Base-by-base conservation (phyloP, 2,797 vertebrate genomes). In the Brotula barbata region DNA sequence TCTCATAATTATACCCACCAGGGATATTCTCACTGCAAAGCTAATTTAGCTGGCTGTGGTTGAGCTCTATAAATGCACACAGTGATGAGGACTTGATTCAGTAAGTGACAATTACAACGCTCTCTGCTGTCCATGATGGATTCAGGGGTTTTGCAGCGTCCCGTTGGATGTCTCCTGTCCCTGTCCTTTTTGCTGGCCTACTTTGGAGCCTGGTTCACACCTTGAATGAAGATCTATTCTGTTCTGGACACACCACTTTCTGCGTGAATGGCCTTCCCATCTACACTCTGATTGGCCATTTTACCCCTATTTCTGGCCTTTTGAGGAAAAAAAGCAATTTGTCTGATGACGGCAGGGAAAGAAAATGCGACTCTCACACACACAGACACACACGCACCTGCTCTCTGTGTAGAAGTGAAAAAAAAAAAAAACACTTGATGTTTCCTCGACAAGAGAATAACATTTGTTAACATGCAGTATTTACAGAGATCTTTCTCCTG, bases 101-200 rank as follows among this genome's bases (percentile, higher is more conserved):
- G 64, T 70, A 65, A 86, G 78, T 77, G 77, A 86, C 77, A 79
- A 84, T 83, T 81, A 78, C 71, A 54, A 83, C 59, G 75, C 70
- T 84, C 75, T 67, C 73, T 68, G 42, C 71, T 71, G 75, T 83
- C 67, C 67, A 79, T 82, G 81, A 82, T 84, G 77, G 77, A 81
- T 80, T 67, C 40, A 15, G 58, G 75, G 67, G 71, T 80, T 81
- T 80, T 77, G 56, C 58, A 68, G 68, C 68, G 71, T 77, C 69
- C 71, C 88, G n/a, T 85, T 87, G 86, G 63, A 28, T 28, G 25
- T 28, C 62, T n/a, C n/a, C n/a, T 68, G 68, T 74, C 81, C 73
- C 73, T 56, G 59, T 72, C 85, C 77, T 86, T 87, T 83, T 48
- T 64, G 78, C 52, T 84, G 84, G 76, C 86, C 87, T 85, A 89